Evolutionary conservation across 2,113 vertebrate genomes (phyloP).

Genomic region (Nematolebias whitei): DNA sequence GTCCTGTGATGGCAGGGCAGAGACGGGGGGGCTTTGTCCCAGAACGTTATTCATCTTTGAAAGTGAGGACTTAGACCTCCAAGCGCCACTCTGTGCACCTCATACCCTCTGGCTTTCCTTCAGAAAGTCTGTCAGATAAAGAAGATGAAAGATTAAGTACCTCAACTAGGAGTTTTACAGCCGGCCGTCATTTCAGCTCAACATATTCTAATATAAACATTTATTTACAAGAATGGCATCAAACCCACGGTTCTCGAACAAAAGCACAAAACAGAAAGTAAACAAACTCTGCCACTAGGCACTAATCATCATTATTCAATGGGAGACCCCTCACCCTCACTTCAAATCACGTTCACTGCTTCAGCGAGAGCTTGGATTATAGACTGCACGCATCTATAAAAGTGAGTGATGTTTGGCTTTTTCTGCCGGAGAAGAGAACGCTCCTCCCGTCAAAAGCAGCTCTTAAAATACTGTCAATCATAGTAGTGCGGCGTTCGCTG

Average conservation of each 20-base stretch:
- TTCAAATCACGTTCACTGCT: constrained; percentile 20
- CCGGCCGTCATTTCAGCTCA: constrained; percentile 33
- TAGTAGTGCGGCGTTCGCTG: constrained; percentile 11
- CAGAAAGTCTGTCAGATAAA: constrained; percentile 47
- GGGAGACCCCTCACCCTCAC: constrained; percentile 20
- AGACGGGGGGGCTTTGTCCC: constrained; percentile 50
- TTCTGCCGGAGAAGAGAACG: constrained; percentile 32
- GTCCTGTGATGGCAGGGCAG: constrained; percentile 46
- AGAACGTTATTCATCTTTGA: constrained; percentile 59
- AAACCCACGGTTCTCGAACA: constrained; percentile 1
- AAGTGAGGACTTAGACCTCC: constrained; percentile 53
- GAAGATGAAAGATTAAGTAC: constrained; percentile 47
- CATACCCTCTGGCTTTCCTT: constrained; percentile 40
- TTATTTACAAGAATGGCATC: background rate
- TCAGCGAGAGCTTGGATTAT: constrained; percentile 41
- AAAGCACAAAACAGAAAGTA: constrained; percentile 15
- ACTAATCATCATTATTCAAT: constrained; percentile 35
- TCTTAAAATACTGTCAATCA: constrained; percentile 64
- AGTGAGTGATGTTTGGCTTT: constrained; percentile 39
- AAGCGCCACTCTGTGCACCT: constrained; percentile 15
- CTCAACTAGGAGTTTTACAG: constrained; percentile 24
- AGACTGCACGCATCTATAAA: constrained; percentile 37
- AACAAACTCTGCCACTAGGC: constrained; percentile 21
- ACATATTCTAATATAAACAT: constrained; percentile 26
- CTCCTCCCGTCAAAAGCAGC: constrained; percentile 39